These are phyloP conservation scores for Myotis pilosus DNA, from an alignment of 2,797 vertebrate species.

Conservation along the genomic window DNA sequence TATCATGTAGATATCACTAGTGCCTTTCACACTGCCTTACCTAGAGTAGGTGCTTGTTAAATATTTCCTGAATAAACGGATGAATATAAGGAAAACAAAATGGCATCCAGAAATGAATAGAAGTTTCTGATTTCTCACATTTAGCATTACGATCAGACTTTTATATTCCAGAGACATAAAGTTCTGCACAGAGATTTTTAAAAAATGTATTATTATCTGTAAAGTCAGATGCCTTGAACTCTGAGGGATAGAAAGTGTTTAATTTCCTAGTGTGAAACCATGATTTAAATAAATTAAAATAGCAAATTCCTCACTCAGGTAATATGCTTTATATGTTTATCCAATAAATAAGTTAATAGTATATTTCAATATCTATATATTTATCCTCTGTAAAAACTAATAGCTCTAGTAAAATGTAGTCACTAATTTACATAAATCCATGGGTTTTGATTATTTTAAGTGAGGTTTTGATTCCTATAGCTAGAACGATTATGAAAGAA, in stretches of 20 bases:
- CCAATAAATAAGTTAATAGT: neutral
- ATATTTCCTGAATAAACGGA: neutral
- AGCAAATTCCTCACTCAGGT: slow-evolving; percentile 8
- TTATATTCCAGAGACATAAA: slow-evolving; percentile 22
- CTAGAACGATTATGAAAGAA: slow-evolving; percentile 35
- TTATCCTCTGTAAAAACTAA: neutral
- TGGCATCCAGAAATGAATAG: neutral
- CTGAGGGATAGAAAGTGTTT: slow-evolving; percentile 13
- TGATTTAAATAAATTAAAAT: slow-evolving; percentile 37
- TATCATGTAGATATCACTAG: neutral
- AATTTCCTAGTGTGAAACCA: slow-evolving; percentile 53
- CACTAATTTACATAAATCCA: neutral
- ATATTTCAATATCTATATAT: neutral
- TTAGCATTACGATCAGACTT: neutral
- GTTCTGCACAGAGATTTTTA: neutral
- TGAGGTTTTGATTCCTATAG: neutral
- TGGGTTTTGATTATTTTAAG: neutral
- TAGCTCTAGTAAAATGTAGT: neutral
- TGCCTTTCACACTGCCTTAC: neutral
- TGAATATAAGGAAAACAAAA: neutral
- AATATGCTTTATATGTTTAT: slow-evolving; percentile 33
- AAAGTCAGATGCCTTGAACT: slow-evolving; percentile 40
- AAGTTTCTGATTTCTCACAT: neutral
- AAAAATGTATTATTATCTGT: neutral
- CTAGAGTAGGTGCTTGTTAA: neutral